phyloP scores from a whole-genome alignment of 2,797 vertebrate genomes.

The Squalus acanthias region DNA sequence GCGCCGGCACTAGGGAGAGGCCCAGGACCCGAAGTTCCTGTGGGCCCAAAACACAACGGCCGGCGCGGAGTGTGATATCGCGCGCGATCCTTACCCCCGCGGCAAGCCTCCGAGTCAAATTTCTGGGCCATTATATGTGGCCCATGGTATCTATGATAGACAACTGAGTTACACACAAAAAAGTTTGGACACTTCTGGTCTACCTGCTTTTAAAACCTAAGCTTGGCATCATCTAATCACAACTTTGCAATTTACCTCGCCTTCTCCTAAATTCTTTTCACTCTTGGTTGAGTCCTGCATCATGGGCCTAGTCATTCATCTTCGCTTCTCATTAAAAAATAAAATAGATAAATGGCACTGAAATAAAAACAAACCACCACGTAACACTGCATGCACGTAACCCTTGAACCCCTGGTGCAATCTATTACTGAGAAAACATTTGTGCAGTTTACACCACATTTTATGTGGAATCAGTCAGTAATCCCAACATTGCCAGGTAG shows the following conservation, averaged over 20 bases:
- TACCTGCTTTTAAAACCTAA: not conserved
- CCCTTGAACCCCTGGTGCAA: not conserved
- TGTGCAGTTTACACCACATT: not conserved
- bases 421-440: not conserved
- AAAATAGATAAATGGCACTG: not conserved
- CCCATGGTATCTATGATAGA: not conserved
- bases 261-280: not conserved
- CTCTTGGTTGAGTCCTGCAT: not conserved
- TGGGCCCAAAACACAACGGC: too few relatives aligned
- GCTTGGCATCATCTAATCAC: not conserved
- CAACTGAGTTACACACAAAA: not conserved
- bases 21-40: too few relatives aligned
- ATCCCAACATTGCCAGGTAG: not conserved
- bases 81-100: too few relatives aligned
- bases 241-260: not conserved
- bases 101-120: too few relatives aligned
- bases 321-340: not conserved
- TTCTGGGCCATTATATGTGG: not conserved
- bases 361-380: not conserved
- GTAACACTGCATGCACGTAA: not conserved
- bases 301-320: not conserved
- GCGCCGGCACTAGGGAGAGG: too few relatives aligned
- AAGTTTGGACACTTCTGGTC: not conserved
- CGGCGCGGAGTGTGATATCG: too few relatives aligned
- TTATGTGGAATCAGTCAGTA: not conserved